Evolutionary conservation across 2,888 invertebrate species (phyloP).

Genomic region (Alsophila aescularia): DNA sequence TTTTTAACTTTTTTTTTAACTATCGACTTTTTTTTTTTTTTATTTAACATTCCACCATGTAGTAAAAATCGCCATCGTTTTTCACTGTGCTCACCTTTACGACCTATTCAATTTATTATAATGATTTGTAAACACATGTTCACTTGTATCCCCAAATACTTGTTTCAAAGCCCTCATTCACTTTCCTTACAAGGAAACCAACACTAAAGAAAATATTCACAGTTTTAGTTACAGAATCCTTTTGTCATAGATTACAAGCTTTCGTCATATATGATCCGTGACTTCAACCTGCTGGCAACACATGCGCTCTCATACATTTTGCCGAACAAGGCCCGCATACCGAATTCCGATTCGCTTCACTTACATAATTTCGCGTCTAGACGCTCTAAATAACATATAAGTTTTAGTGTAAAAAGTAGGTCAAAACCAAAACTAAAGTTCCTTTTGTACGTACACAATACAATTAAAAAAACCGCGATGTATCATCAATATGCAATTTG

Average conservation of each 20-base stretch:
- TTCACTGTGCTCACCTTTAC: too few relatives aligned
- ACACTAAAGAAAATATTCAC: not conserved
- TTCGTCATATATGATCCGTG: constrained; percentile 2
- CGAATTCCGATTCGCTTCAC: constrained; percentile 36
- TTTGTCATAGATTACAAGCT: not conserved
- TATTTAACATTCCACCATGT: too few relatives aligned
- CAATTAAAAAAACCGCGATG: constrained; percentile 42
- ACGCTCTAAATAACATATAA: constrained; percentile 34
- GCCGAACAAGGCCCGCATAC: constrained; percentile 16
- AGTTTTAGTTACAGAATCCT: not conserved
- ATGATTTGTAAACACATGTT: not conserved
- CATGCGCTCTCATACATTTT: constrained; percentile 4
- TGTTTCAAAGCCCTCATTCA: not conserved
- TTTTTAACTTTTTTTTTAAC: too few relatives aligned
- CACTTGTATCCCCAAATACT: not conserved
- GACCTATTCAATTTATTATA: too few relatives aligned
- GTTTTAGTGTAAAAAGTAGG: constrained; percentile 43
- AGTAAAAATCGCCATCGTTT: too few relatives aligned
- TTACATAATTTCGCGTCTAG: constrained; percentile 43
- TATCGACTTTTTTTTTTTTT: too few relatives aligned
- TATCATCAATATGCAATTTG: constrained; percentile 49
- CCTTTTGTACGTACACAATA: constrained; percentile 55
- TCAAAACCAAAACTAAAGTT: constrained; percentile 49
- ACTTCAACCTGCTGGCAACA: constrained; percentile 22
- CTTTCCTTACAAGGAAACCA: constrained; percentile 9